phyloP scores from a whole-genome alignment of 2,113 vertebrate genomes.

The human (Homo sapiens) region GRCh38 chr3:114981501-114982000 shows the following conservation, averaged over 20 bases:
- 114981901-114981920: neutral
- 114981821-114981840: neutral
- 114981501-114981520: neutral
- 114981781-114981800: neutral
- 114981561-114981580: neutral
- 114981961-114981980: neutral
- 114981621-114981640: conserved; percentile 23
- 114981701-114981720: neutral
- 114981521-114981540: conserved; percentile 38
- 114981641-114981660: neutral
- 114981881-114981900: neutral
- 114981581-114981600: neutral
- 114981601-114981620: neutral
- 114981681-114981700: neutral
- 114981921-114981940: neutral
- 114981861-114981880: neutral
- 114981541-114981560: neutral
- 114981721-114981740: neutral
- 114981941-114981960: neutral
- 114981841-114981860: neutral
- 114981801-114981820: neutral
- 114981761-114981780: neutral
- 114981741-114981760: neutral
- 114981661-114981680: neutral
- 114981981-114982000: conserved; percentile 10